Base-by-base conservation (phyloP, 37 sponge, comb jelly and placozoan species). In the Theonella swinhoei region DNA sequence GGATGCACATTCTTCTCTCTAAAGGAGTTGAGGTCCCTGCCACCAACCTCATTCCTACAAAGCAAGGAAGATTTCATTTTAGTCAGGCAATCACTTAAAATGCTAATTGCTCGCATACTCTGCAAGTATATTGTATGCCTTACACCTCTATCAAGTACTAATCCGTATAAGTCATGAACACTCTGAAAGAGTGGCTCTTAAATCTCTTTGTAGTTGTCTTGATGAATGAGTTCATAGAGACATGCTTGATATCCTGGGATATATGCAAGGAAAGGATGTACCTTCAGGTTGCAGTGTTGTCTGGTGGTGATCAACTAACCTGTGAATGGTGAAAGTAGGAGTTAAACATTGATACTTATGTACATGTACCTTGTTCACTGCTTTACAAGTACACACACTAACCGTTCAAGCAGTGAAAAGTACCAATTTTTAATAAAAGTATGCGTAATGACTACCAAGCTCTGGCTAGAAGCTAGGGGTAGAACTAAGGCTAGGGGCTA, bases 261-360 rank as follows among this genome's bases (percentile, higher is more conserved):
- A 39, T 5, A 70, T 80, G 71, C 70, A 73, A 4, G 71, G 71
- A 3, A 32, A 72, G n/a, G 59, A 68, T 1, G 74, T 37, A 8
- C 37, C 36, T 70, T 3, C 33, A 3, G 34, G 32, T 23, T 20
- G 32, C 7, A 24, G 41, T 80, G 23, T 2, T 38, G n/a, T 80
- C 82, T 4, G 82, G 82, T 33, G 82, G 82, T 3, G 70, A 72
- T 42, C 82, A 72, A 34, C 72, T 80, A 17, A 72, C 82, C 23
- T 65, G 70, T 33, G 82, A 67, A 29, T 68, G 62, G 24, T 20
- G 20, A 59, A n/a, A n/a, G n/a, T n/a, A n/a, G n/a, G n/a, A n/a
- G n/a, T n/a, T n/a, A n/a, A n/a, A n/a, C n/a, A n/a, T n/a, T n/a
- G n/a, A n/a, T n/a, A n/a, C n/a, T n/a, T n/a, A n/a, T n/a, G n/a